Evolutionary conservation across 2,113 vertebrate species (phyloP).

Genomic region (Uria lomvia): DNA sequence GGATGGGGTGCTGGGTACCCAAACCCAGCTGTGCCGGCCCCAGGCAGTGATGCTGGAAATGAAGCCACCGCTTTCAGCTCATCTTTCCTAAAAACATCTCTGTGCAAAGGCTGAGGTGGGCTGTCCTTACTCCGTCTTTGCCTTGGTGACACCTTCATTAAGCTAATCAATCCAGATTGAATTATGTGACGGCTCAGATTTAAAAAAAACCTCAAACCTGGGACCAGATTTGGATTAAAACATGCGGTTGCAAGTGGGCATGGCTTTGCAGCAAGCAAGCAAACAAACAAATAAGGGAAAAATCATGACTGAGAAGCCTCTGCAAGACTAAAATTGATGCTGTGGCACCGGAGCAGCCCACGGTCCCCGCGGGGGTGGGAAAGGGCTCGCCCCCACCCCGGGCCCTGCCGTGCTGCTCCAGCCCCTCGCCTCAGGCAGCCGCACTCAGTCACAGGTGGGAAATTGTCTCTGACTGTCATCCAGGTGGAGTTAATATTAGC

Average conservation of each 20-base stretch:
- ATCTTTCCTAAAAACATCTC: not conserved
- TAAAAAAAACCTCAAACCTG: not conserved
- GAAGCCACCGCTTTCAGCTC: not conserved
- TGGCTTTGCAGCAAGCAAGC: not conserved
- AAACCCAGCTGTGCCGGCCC: not conserved
- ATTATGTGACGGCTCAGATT: not conserved
- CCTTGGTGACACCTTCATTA: not conserved
- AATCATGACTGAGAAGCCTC: not conserved
- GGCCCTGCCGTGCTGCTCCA: not conserved
- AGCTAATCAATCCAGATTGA: not conserved
- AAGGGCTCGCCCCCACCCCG: not conserved
- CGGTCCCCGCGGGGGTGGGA: fast-evolving
- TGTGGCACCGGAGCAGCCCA: not conserved
- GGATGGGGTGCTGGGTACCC: not conserved
- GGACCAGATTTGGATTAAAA: not conserved
- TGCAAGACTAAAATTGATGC: not conserved
- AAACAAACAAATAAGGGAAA: not conserved
- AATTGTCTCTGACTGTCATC: not conserved
- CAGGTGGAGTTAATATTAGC: not conserved
- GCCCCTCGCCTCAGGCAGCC: not conserved
- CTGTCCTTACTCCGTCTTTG: not conserved
- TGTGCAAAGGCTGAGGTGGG: not conserved
- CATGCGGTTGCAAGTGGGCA: fast-evolving
- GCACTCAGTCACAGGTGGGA: not conserved
- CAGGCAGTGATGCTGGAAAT: not conserved